Evolutionary conservation across 2,888 invertebrate species (phyloP).

Genomic region (Drosophila parthenogenetica): DNA sequence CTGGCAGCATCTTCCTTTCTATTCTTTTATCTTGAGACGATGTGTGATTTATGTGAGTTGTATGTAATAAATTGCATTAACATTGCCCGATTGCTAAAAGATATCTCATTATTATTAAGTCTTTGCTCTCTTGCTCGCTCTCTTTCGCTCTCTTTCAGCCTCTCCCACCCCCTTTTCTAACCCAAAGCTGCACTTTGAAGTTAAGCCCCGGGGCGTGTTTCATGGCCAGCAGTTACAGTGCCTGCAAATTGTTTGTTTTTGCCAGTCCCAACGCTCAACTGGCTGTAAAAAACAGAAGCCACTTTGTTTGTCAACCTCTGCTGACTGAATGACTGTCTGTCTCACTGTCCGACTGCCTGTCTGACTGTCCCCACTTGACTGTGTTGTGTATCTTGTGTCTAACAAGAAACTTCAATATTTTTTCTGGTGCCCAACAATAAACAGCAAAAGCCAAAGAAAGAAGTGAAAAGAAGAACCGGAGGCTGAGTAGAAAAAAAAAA

Average conservation of each 20-base stretch:
- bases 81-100: slow-evolving; percentile 32
- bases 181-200: slow-evolving; percentile 63
- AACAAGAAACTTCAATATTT: slow-evolving; percentile 77
- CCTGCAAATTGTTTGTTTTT: slow-evolving; percentile 51
- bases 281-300: slow-evolving; percentile 60
- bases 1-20: background rate
- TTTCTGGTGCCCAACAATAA: slow-evolving; percentile 65
- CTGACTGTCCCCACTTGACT: slow-evolving; percentile 22
- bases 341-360: slow-evolving; percentile 12
- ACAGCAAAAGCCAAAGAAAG: slow-evolving; percentile 38
- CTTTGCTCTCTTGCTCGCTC: background rate
- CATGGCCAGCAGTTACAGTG: slow-evolving; percentile 36
- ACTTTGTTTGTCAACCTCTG: slow-evolving; percentile 70
- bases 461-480: slow-evolving; percentile 3
- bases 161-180: background rate
- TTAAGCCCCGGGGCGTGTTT: slow-evolving; percentile 60
- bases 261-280: slow-evolving; percentile 12
- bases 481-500: slow-evolving; percentile 9
- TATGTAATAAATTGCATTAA: slow-evolving; percentile 59
- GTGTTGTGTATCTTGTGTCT: slow-evolving; percentile 47
- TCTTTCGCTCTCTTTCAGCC: background rate
- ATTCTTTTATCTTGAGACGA: slow-evolving; percentile 26
- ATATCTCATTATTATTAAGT: slow-evolving; percentile 46
- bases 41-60: slow-evolving; percentile 56
- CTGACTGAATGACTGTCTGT: slow-evolving; percentile 14